A percentile compares a stretch with the other conserved stretches of the same genome.
Conservation (phyloP, 1,140 invertebrate genomes). For the Polypedilum vanderplanki region DNA sequence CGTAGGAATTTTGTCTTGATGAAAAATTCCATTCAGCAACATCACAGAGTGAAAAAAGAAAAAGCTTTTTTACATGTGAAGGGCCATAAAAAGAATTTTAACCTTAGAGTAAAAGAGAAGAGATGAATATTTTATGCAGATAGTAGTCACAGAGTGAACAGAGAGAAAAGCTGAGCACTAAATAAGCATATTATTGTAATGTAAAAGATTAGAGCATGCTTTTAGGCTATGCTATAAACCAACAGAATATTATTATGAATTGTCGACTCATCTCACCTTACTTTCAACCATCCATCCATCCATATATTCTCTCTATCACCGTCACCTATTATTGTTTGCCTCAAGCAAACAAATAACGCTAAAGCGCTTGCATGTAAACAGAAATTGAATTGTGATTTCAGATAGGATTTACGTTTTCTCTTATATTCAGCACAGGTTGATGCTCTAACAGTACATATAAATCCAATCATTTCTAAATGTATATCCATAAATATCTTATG, state of each 20-base stretch:
- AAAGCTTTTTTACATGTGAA: neutral
- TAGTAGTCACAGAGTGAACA: neutral
- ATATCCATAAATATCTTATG: no score
- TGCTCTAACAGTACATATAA: no score
- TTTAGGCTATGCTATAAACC: neutral
- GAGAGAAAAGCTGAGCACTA: neutral
- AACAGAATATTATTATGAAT: no score
- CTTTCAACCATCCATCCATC: no score
- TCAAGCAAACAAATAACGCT: neutral
- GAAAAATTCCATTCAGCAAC: no score
- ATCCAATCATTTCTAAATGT: no score
- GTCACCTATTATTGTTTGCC: neutral
- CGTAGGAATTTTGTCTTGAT: no score
- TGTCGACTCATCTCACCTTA: no score
- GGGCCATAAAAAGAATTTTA: neutral
- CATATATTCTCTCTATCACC: neutral
- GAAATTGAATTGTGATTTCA: conserved; percentile 19
- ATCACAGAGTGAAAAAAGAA: no score
- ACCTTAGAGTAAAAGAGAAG: neutral
- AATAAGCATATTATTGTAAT: conserved; percentile 6
- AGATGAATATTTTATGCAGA: neutral
- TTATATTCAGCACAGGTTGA: neutral
- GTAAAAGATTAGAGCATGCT: neutral
- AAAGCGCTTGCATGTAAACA: conserved; percentile 2
- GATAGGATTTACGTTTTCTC: neutral